These are phyloP conservation scores for Scomber japonicus DNA, from an alignment of 2,113 vertebrate species.

Conservation along the genomic window DNA sequence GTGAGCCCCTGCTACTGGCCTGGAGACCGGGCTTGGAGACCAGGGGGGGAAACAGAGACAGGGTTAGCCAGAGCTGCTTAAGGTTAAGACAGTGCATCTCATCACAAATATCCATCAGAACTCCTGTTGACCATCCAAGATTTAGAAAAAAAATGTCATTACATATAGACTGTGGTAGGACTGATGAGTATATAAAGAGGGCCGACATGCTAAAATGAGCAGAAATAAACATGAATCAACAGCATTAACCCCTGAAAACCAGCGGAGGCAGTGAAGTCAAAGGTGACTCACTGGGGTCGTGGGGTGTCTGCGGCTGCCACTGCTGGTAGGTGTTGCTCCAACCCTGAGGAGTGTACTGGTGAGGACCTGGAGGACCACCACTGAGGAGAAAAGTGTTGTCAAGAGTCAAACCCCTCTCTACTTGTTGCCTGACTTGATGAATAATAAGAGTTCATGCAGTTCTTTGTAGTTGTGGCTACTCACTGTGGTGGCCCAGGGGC, in stretches of 20 bases:
- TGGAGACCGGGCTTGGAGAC: conserved; percentile 70
- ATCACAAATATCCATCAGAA: conserved; percentile 65
- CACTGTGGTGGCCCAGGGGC: conserved; percentile 86
- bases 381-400: conserved; percentile 56
- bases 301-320: conserved; percentile 91
- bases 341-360: conserved; percentile 91
- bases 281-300: conserved; percentile 90
- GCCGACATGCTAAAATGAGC: neutral
- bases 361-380: conserved; percentile 89
- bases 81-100: conserved; percentile 39
- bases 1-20: conserved; percentile 78
- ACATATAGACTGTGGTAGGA: neutral
- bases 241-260: neutral
- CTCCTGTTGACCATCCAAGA: conserved; percentile 41
- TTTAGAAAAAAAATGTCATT: conserved; percentile 18
- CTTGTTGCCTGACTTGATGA: too few species aligned
- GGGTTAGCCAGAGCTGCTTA: conserved; percentile 53
- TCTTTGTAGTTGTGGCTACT: conserved; percentile 61
- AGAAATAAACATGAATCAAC: neutral
- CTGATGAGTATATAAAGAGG: neutral
- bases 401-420: neutral
- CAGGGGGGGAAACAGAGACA: conserved; percentile 62
- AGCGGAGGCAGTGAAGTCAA: conserved; percentile 1
- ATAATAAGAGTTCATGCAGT: too few species aligned
- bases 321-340: conserved; percentile 93